Evolutionary conservation across 2,113 vertebrate species (phyloP).

Genomic region (Camelus bactrianus): DNA sequence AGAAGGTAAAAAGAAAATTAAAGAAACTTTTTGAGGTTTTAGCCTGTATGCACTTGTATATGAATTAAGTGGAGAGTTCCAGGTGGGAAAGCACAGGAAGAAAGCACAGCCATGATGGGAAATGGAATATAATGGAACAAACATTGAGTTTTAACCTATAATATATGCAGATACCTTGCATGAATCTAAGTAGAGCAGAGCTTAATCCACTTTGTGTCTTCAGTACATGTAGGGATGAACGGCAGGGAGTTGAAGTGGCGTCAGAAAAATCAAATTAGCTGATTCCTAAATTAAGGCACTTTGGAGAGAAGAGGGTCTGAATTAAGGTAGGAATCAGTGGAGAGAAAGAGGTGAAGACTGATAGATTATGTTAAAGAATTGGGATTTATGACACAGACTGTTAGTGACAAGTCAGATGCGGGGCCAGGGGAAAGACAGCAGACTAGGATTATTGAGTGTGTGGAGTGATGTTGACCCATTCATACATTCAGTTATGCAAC

Average conservation of each 20-base stretch:
- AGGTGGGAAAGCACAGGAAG: background rate
- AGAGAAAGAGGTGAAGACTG: background rate
- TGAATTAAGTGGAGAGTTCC: background rate
- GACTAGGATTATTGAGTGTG: background rate
- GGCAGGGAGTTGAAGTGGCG: background rate
- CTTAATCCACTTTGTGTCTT: background rate
- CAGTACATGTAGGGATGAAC: background rate
- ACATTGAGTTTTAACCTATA: conserved; percentile 15
- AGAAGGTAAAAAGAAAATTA: background rate
- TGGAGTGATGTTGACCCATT: background rate
- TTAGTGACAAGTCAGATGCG: background rate
- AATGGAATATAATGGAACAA: background rate
- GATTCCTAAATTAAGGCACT: background rate
- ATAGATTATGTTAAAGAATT: background rate
- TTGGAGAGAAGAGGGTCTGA: background rate
- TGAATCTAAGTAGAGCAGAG: background rate
- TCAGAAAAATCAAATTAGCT: background rate
- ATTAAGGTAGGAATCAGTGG: background rate
- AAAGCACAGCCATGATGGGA: background rate
- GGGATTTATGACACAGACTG: background rate
- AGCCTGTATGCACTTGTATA: background rate
- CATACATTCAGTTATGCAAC: background rate
- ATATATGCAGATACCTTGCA: background rate
- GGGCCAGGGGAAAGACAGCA: background rate
- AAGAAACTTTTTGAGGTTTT: background rate